phyloP scores from a whole-genome alignment of 2,888 invertebrate species.

The Acrocyrtus sp. region DNA sequence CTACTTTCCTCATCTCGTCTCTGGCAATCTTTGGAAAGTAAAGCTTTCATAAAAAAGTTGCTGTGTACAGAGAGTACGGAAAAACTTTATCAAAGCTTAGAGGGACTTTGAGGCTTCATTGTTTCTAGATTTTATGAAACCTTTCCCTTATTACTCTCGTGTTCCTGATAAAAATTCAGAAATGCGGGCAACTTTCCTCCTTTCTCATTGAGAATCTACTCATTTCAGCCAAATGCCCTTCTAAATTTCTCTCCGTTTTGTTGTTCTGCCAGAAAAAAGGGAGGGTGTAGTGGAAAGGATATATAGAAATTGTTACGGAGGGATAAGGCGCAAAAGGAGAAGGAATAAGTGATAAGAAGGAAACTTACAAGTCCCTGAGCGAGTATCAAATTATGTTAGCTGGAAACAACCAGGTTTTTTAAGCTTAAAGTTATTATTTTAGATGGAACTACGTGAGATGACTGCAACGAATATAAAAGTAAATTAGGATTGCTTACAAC shows the following conservation, averaged over 20 bases:
- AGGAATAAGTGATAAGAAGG: conserved; percentile 36
- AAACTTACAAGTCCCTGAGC: conserved; percentile 58
- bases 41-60: background rate
- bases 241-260: too few species aligned
- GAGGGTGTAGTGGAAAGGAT: too few species aligned
- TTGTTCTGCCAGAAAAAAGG: too few species aligned
- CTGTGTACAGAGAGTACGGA: background rate
- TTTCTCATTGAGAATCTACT: too few species aligned
- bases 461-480: conserved; percentile 31
- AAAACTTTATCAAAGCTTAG: background rate
- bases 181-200: too few species aligned
- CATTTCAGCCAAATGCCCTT: too few species aligned
- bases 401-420: conserved; percentile 55
- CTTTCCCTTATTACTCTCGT: background rate
- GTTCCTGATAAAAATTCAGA: conserved; percentile 12
- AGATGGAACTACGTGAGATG: conserved; percentile 52
- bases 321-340: conserved; percentile 10
- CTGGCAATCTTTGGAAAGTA: conserved; percentile 8
- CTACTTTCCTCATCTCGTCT: background rate
- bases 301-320: too few species aligned
- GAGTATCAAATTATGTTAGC: conserved; percentile 60
- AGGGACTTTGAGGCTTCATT: conserved; percentile 4
- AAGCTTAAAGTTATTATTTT: conserved; percentile 59
- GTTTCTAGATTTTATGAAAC: conserved; percentile 13
- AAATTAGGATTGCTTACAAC: conserved; percentile 7